phyloP scores from a whole-genome alignment of 2,797 vertebrate genomes.

The Melanotaenia boesemani region DNA sequence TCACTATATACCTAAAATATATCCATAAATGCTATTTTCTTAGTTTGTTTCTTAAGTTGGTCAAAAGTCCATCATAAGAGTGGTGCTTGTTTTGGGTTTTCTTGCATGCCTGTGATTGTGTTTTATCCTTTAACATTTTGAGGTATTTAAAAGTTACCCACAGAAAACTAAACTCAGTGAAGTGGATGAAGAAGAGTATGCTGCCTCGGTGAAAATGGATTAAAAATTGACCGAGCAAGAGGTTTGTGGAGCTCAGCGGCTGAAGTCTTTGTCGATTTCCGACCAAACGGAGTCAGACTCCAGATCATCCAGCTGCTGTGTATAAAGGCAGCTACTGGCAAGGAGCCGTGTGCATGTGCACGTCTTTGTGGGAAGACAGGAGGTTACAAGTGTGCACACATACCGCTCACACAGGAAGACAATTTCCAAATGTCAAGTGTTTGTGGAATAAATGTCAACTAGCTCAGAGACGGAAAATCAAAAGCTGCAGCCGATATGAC shows the following conservation, averaged over 20 bases:
- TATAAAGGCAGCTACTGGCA: constrained; percentile 44
- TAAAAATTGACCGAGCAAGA: not conserved
- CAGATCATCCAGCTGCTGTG: constrained; percentile 46
- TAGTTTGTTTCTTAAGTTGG: too few relatives aligned
- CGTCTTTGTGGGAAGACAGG: not conserved
- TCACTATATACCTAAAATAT: too few relatives aligned
- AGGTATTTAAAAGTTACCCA: constrained; percentile 2
- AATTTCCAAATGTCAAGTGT: constrained; percentile 78
- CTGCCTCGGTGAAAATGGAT: not conserved
- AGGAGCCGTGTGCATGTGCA: not conserved
- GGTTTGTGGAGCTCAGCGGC: not conserved
- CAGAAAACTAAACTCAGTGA: constrained; percentile 8
- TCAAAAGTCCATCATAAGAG: too few relatives aligned
- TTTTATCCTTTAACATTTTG: not conserved
- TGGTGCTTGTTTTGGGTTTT: too few relatives aligned
- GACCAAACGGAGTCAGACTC: constrained; percentile 5
- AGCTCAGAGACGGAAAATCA: constrained; percentile 63
- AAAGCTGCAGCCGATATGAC: constrained; percentile 40
- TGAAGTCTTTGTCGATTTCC: constrained; percentile 13
- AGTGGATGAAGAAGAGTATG: not conserved
- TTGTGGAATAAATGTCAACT: constrained; percentile 77
- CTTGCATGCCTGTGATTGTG: too few relatives aligned
- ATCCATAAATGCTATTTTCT: too few relatives aligned
- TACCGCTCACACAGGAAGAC: constrained; percentile 37
- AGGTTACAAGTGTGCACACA: constrained; percentile 21